Percentiles rank a stretch among this genome's conserved stretches.
Evolutionary conservation across 2,113 vertebrate genomes (phyloP).

Genomic region (Lepidothrix coronata): DNA sequence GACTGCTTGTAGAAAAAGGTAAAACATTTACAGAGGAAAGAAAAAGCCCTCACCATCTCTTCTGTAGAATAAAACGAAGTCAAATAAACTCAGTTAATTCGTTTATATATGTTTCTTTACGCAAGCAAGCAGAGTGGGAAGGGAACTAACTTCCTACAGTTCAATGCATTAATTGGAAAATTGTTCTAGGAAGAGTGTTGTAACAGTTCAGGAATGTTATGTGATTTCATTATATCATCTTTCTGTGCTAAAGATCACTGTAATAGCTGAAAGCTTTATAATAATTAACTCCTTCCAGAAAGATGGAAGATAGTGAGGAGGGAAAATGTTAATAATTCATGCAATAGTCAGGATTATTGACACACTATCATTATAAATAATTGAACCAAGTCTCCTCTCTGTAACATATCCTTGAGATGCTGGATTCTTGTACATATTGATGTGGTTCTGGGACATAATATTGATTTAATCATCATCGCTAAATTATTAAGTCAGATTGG

Average conservation of each 20-base stretch:
- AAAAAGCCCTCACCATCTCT: not conserved
- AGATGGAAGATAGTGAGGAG: not conserved
- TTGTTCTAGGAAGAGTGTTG: not conserved
- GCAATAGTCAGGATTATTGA: constrained; percentile 39
- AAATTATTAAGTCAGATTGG: constrained; percentile 47
- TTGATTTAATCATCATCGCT: constrained; percentile 59
- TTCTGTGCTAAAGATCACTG: not conserved
- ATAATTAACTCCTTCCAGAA: constrained; percentile 36
- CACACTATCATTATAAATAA: constrained; percentile 50
- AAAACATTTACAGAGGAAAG: not conserved
- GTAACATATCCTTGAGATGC: constrained; percentile 35
- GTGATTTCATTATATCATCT: not conserved
- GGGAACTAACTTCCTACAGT: not conserved
- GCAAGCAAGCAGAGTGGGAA: not conserved
- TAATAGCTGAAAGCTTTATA: not conserved
- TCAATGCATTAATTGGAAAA: not conserved
- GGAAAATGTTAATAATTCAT: constrained; percentile 56
- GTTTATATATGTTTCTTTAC: not conserved
- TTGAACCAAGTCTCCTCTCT: constrained; percentile 46
- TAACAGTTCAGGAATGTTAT: constrained; percentile 5
- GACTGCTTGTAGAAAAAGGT: not conserved
- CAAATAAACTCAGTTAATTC: not conserved
- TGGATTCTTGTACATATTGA: constrained; percentile 46
- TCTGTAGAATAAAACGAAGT: not conserved
- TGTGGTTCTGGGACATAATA: constrained; percentile 35